A percentile compares a stretch with the other conserved stretches of the same genome.
Evolutionary conservation across 1,140 invertebrate species (phyloP).

Genomic region (Drosophila mauritiana): DNA sequence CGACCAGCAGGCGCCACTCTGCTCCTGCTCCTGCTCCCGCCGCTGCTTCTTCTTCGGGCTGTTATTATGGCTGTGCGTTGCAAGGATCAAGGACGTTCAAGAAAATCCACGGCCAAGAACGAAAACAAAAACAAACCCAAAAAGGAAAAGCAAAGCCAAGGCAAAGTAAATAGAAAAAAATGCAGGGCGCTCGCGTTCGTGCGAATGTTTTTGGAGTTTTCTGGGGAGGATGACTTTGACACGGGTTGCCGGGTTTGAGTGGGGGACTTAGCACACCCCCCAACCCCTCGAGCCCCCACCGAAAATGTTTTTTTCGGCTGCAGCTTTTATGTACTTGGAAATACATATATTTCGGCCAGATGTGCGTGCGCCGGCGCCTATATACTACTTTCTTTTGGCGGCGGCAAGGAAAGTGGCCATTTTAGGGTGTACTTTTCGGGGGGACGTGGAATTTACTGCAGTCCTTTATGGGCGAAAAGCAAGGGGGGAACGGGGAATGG

Average conservation of each 20-base stretch:
- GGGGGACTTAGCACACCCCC: neutral
- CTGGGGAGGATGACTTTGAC: conserved; percentile 61
- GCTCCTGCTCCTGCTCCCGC: conserved; percentile 1
- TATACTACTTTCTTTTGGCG: conserved; percentile 39
- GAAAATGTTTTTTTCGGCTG: conserved; percentile 47
- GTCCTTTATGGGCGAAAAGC: conserved; percentile 64
- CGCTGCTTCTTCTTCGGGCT: conserved; percentile 27
- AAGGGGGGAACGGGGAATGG: neutral
- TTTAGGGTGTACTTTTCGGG: conserved; percentile 14
- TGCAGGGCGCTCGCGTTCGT: conserved; percentile 71
- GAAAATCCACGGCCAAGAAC: conserved; percentile 61
- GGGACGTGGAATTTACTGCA: conserved; percentile 55
- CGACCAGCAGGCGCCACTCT: conserved; percentile 72
- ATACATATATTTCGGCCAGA: conserved; percentile 28
- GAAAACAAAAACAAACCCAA: conserved; percentile 53
- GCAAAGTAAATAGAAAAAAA: conserved; percentile 65
- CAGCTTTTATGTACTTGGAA: conserved; percentile 54
- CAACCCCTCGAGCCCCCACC: neutral
- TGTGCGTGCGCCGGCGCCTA: conserved; percentile 62
- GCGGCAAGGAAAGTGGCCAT: neutral
- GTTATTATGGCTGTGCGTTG: conserved; percentile 74
- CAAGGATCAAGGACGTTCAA: conserved; percentile 84
- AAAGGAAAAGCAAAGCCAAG: conserved; percentile 42
- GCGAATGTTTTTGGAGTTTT: conserved; percentile 23
- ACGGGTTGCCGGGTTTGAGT: conserved; percentile 47